Conservation (phyloP, 2,797 vertebrate genomes). For the Peromyscus melanophrys region DNA sequence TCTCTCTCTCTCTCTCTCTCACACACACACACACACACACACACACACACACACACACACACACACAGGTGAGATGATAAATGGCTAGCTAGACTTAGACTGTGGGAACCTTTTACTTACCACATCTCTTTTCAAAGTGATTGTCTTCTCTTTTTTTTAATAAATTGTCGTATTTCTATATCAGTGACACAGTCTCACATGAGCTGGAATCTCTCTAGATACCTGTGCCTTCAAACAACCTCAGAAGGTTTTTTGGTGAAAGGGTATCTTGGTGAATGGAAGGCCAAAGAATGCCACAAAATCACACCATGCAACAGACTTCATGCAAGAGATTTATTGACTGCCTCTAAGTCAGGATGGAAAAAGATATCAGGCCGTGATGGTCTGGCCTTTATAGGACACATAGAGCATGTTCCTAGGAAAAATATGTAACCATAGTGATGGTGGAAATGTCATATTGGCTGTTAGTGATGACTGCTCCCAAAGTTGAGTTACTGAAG, state of each 20-base stretch:
- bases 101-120: background rate
- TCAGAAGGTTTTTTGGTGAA: background rate
- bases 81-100: background rate
- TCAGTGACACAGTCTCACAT: background rate
- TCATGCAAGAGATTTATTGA: background rate
- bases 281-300: background rate
- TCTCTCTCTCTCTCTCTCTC: background rate
- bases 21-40: background rate
- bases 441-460: background rate
- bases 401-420: background rate
- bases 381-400: background rate
- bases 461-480: background rate
- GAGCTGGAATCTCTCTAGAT: constrained; percentile 1
- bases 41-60: background rate
- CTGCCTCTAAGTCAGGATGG: background rate
- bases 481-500: background rate
- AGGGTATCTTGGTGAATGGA: background rate
- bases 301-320: background rate
- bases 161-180: background rate
- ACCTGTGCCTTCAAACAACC: background rate
- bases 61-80: background rate
- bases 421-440: background rate
- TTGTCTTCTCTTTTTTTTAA: background rate
- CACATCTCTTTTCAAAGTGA: background rate
- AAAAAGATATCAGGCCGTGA: background rate